phyloP scores from a whole-genome alignment of 2,113 vertebrate species.

The Pseudopipra pipra region DNA sequence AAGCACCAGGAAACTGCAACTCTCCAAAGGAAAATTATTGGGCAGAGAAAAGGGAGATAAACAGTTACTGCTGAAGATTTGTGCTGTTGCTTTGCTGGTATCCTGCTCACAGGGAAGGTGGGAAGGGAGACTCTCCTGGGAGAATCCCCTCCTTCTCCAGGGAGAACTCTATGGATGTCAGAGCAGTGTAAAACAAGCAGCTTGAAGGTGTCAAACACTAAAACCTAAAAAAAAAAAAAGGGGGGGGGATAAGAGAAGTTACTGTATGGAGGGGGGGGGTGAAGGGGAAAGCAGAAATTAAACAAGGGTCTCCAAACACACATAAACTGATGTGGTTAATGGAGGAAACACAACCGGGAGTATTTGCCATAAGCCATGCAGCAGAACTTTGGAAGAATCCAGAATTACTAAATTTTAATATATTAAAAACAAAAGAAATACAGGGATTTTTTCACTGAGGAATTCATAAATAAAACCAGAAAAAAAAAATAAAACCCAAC shows the following conservation, averaged over 20 bases:
- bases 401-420: slow-evolving; percentile 45
- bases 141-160: background rate
- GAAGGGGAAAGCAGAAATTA: background rate
- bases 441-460: slow-evolving; percentile 13
- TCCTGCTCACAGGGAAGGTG: fast-evolving
- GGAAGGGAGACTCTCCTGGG: background rate
- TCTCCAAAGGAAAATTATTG: fast-evolving
- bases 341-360: background rate
- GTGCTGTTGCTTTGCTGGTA: background rate
- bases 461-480: slow-evolving; percentile 48
- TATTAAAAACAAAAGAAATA: slow-evolving; percentile 33
- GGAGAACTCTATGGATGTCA: background rate
- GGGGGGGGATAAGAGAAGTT: background rate
- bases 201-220: background rate
- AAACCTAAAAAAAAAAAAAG: background rate
- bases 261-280: background rate
- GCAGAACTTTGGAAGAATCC: background rate
- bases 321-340: background rate
- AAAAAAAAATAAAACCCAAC: background rate
- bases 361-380: slow-evolving; percentile 11
- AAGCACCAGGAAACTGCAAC: background rate
- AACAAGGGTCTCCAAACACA: background rate
- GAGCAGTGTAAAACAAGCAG: background rate
- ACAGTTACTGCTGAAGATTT: background rate
- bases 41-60: background rate